Evolutionary conservation across 2,113 vertebrate genomes (phyloP).

Genomic region (Ciconia stormi): DNA sequence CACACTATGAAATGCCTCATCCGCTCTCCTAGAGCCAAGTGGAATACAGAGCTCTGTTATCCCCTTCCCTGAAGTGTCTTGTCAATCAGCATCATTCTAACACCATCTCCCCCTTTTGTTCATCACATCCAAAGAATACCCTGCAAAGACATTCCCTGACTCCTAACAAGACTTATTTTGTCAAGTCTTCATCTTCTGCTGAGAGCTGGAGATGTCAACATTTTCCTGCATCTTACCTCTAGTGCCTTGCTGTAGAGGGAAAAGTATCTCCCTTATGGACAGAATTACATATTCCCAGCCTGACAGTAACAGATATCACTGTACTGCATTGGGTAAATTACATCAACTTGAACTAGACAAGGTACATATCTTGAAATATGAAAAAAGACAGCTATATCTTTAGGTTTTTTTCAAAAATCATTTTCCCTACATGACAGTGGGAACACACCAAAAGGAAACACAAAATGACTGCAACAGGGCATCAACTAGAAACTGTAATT

Average conservation of each 20-base stretch:
- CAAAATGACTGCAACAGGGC: not conserved
- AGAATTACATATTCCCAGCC: not conserved
- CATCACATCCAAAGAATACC: not conserved
- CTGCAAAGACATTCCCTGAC: not conserved
- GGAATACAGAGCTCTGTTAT: not conserved
- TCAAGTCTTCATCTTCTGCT: constrained; percentile 10
- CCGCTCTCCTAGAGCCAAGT: not conserved
- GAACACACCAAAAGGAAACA: not conserved
- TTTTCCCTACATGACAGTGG: not conserved
- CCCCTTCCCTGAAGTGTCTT: not conserved
- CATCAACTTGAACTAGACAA: not conserved
- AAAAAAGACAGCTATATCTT: not conserved
- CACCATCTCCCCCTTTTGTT: not conserved
- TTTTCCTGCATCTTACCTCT: not conserved
- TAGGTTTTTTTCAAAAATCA: not conserved
- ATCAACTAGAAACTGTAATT: not conserved
- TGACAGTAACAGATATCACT: not conserved
- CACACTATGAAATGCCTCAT: not conserved
- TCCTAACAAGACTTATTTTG: constrained; percentile 2
- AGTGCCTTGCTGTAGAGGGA: not conserved
- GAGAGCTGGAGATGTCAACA: not conserved
- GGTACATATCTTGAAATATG: not conserved
- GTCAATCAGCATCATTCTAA: not conserved
- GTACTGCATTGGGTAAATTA: not conserved
- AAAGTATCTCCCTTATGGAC: not conserved